Evolutionary conservation across 2,797 vertebrate genomes (phyloP).

Genomic region (Margarornis squamiger): DNA sequence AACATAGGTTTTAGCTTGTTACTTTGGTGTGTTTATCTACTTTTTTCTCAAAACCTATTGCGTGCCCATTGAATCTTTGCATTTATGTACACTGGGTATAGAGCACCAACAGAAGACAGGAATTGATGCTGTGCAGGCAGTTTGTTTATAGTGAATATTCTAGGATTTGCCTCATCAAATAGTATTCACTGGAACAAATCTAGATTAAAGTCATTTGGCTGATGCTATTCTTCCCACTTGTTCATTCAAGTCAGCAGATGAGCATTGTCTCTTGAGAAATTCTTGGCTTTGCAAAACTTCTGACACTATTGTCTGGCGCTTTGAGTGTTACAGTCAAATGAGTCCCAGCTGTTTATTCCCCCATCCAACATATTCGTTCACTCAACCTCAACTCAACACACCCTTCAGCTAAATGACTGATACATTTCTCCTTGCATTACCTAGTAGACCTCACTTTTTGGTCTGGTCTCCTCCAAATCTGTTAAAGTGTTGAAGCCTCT

Average conservation of each 20-base stretch:
- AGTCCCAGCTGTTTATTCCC: not conserved
- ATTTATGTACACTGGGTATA: not conserved
- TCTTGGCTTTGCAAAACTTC: not conserved
- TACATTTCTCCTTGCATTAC: not conserved
- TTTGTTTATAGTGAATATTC: not conserved
- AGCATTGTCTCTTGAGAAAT: conserved; percentile 9
- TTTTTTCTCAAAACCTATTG: not conserved
- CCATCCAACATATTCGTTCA: not conserved
- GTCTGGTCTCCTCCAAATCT: not conserved
- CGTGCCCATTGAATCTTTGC: not conserved
- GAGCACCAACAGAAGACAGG: not conserved
- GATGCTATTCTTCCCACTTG: conserved; percentile 9
- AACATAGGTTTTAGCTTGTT: not conserved
- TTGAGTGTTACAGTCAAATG: not conserved
- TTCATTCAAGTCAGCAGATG: conserved; percentile 48
- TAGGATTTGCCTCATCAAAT: conserved; percentile 10
- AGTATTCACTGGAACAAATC: not conserved
- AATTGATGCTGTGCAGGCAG: not conserved
- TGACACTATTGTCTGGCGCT: conserved; percentile 31
- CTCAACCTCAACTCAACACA: not conserved
- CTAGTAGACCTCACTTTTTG: not conserved
- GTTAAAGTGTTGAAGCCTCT: not conserved
- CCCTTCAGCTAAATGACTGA: not conserved
- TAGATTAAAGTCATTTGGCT: not conserved
- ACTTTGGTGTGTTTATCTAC: not conserved